Percentiles rank a stretch among this genome's conserved stretches.
Conservation (phyloP, 2,797 vertebrate genomes). For the Helicolenus hilgendorfi region DNA sequence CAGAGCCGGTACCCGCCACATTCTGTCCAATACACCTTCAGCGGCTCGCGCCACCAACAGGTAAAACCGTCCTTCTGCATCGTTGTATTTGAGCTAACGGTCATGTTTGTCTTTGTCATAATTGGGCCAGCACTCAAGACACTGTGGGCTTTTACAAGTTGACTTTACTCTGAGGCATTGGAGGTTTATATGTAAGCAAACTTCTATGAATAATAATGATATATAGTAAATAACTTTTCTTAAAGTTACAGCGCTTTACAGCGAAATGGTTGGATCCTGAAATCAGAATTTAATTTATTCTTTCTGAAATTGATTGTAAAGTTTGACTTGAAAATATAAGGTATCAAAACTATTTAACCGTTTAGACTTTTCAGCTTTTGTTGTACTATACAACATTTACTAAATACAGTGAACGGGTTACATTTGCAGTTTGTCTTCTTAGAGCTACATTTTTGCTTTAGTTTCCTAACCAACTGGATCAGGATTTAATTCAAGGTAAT, state of each 20-base stretch:
- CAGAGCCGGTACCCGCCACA: conserved; percentile 96
- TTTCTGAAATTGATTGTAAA: background rate
- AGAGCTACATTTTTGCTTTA: background rate
- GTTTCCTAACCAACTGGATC: background rate
- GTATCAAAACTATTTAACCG: background rate
- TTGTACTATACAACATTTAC: background rate
- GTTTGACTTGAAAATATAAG: background rate
- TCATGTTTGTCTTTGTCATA: background rate
- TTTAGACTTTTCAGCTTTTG: background rate
- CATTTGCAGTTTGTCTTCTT: background rate
- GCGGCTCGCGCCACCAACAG: conserved; percentile 93
- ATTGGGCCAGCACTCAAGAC: background rate
- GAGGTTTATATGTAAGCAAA: background rate
- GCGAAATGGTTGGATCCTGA: background rate
- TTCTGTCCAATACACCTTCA: conserved; percentile 97
- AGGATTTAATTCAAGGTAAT: background rate
- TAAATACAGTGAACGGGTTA: background rate
- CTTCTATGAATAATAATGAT: background rate
- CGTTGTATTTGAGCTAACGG: background rate
- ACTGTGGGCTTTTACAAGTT: background rate
- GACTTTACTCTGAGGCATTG: background rate
- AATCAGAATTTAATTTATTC: background rate
- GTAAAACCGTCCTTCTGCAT: conserved; percentile 81
- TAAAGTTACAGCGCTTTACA: background rate
- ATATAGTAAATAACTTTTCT: background rate